Evolutionary conservation across 2,888 invertebrate genomes (phyloP).

Genomic region (Biston stratarius): DNA sequence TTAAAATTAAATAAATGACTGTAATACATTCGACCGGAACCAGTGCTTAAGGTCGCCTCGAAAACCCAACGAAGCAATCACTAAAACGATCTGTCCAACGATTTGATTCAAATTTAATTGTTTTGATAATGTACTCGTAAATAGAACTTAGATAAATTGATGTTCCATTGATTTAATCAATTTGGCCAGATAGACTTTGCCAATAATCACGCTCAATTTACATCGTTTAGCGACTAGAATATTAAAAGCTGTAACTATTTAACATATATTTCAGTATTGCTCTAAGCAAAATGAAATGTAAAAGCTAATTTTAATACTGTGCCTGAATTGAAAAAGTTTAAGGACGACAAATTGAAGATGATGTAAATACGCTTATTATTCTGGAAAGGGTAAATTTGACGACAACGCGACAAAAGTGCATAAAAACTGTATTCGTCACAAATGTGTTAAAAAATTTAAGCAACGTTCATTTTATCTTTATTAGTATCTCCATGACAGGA

Average conservation of each 20-base stretch:
- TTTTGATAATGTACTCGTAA: slow-evolving; percentile 19
- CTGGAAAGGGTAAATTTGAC: background rate
- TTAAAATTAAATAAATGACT: slow-evolving; percentile 28
- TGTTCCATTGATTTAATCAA: slow-evolving; percentile 18
- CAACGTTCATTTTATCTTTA: slow-evolving; percentile 6
- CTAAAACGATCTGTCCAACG: slow-evolving; percentile 22
- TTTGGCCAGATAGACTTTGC: slow-evolving; percentile 32
- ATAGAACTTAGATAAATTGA: slow-evolving; percentile 26
- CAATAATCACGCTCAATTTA: slow-evolving; percentile 18
- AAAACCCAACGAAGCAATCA: slow-evolving; percentile 25
- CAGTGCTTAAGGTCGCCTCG: slow-evolving; percentile 31
- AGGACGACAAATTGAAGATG: background rate
- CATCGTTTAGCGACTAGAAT: slow-evolving; percentile 1
- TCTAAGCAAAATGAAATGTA: background rate
- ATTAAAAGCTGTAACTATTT: background rate
- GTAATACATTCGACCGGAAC: slow-evolving; percentile 38
- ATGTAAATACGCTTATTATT: background rate
- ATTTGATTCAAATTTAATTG: slow-evolving; percentile 25
- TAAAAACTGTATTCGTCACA: slow-evolving; percentile 1
- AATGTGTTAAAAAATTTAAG: slow-evolving; percentile 15
- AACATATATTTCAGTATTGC: background rate
- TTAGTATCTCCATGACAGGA: slow-evolving; percentile 32
- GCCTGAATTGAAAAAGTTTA: background rate
- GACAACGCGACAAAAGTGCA: background rate
- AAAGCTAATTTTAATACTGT: background rate